Conservation (phyloP, 2,888 invertebrate species). For the Podabrus alpinus region DNA sequence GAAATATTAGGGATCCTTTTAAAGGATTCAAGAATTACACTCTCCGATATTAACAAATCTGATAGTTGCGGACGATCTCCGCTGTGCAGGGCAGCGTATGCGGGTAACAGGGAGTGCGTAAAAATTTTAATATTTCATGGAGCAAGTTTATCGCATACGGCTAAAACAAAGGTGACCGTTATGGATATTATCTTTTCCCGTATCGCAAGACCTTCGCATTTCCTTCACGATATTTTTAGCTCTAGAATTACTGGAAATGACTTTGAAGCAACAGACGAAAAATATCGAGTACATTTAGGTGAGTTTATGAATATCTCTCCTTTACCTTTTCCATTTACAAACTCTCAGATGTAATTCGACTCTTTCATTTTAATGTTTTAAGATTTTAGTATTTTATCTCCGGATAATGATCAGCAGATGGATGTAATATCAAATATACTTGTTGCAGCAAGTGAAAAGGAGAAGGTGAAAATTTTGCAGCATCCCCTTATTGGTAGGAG, state of each 20-base stretch:
- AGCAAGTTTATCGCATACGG: slow-evolving; percentile 47
- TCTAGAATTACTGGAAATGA: slow-evolving; percentile 43
- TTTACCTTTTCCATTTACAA: neutral
- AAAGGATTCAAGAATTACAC: slow-evolving; percentile 38
- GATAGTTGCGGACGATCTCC: slow-evolving; percentile 56
- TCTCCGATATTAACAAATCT: slow-evolving; percentile 38
- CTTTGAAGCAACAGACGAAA: slow-evolving; percentile 40
- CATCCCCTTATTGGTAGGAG: slow-evolving; percentile 55
- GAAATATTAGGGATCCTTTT: slow-evolving; percentile 41
- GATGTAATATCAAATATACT: slow-evolving; percentile 54
- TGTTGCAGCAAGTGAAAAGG: slow-evolving; percentile 50
- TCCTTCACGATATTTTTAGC: slow-evolving; percentile 50
- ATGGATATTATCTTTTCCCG: slow-evolving; percentile 52
- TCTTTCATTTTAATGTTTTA: slow-evolving; percentile 8
- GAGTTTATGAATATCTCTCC: slow-evolving; percentile 13
- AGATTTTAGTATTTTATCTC: slow-evolving; percentile 54
- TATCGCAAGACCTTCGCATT: slow-evolving; percentile 48
- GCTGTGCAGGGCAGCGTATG: slow-evolving; percentile 59
- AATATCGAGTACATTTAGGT: slow-evolving; percentile 37
- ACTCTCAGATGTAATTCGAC: neutral
- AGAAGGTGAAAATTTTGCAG: slow-evolving; percentile 53
- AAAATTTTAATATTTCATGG: slow-evolving; percentile 55
- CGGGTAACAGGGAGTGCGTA: slow-evolving; percentile 58
- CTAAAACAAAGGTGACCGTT: slow-evolving; percentile 48
- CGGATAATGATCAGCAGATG: slow-evolving; percentile 54